Evolutionary conservation across 1,140 invertebrate genomes (phyloP), one percentile per base, ranked within the genome.

Genomic region (Adoxophyes honmai): DNA sequence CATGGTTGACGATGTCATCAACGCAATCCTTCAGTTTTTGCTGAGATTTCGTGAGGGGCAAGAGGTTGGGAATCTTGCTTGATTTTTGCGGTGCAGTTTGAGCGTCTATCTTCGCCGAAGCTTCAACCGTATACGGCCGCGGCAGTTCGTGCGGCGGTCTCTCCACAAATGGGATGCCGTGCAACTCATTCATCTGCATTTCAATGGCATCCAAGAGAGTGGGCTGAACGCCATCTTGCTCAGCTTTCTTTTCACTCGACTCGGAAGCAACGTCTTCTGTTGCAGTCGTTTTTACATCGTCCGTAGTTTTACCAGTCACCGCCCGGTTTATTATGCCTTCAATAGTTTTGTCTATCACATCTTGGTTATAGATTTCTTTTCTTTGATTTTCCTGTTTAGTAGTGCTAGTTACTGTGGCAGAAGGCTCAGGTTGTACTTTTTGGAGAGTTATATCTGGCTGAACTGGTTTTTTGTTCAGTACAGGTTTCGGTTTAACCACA

Each of bases 141-240:
- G 75, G 72, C 39, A 78, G 62, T 65, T 87, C 78, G 59, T 79
- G 75, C 28, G 65, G 55, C 42, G 80, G 73, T 61, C 74, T 68
- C 55, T 82, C 83, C 34, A 77, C 65, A 57, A 78, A 79, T 10
- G 81, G 73, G 36, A 79, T 79, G 8, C 85, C 85, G 57, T 88
- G 85, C 52, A 86, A 65, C 64, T 88, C 83, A 59, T 86, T 88
- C 83, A 88, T 86, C 71, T 86, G 81, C 60, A 68, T 78, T 71
- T 88, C 86, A 39, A 88, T 86, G 34, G 75, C 81, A 60, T 88
- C 79, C 52, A 86, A 62, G 34, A 62, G 57, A 15, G 61, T 57
- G n/a, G 42, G 42, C 42, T 48, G 42, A 28, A 1, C 13, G 42
- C 21, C 21, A n/a, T 16, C 14, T 21, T 33, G 5, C 21, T 48